phyloP scores from a whole-genome alignment of 2,888 invertebrate genomes.

The Cactoblastis cactorum region DNA sequence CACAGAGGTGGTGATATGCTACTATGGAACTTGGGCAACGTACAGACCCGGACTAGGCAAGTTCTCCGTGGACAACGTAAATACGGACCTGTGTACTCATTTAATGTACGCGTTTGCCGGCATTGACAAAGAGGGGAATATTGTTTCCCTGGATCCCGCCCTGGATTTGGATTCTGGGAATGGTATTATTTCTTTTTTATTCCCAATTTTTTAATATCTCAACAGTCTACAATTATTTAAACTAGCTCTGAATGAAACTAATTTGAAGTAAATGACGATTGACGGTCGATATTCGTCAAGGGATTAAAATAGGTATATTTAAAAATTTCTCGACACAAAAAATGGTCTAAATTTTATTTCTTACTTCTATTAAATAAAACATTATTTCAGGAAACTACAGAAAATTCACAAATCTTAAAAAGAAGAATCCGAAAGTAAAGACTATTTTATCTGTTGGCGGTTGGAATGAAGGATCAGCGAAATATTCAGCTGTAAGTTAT shows the following conservation, averaged over 20 bases:
- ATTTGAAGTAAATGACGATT: no score
- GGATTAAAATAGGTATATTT: no score
- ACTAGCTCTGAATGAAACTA: no score
- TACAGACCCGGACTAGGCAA: conserved; percentile 83
- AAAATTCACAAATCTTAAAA: conserved; percentile 76
- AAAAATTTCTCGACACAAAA: no score
- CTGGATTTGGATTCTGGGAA: conserved; percentile 82
- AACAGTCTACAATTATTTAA: no score
- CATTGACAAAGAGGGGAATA: conserved; percentile 68
- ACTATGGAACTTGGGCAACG: conserved; percentile 87
- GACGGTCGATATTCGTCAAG: no score
- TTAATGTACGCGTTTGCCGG: conserved; percentile 87
- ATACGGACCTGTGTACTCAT: conserved; percentile 86
- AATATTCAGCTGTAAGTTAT: conserved; percentile 78
- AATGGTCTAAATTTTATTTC: no score
- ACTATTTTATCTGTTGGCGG: conserved; percentile 84
- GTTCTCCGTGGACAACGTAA: conserved; percentile 82
- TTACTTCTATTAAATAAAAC: no score
- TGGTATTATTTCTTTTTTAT: conserved; percentile 29
- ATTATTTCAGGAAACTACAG: conserved; percentile 64
- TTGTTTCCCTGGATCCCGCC: conserved; percentile 79
- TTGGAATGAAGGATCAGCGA: conserved; percentile 82
- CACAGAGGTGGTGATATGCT: conserved; percentile 84
- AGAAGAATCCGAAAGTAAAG: conserved; percentile 71
- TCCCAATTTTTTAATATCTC: not conserved